A percentile compares a stretch with the other conserved stretches of the same genome.
These are phyloP conservation scores for Tolmerus cingulatus DNA, from an alignment of 2,888 invertebrate species.

Conservation along the genomic window DNA sequence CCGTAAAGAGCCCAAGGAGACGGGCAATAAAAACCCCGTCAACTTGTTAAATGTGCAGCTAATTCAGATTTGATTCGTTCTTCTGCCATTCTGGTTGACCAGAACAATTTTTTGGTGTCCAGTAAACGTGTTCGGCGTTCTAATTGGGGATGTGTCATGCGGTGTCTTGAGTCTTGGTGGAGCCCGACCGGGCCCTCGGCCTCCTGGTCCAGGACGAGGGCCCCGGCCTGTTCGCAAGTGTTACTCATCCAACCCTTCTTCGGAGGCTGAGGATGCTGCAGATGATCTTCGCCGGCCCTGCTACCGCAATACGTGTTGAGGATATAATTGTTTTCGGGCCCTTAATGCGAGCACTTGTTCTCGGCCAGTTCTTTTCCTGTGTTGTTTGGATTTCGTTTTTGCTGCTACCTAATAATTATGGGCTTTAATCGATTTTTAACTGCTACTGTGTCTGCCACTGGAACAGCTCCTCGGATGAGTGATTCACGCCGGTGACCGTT, in stretches of 20 bases:
- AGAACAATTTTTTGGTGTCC: constrained; percentile 40
- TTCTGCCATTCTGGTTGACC: constrained; percentile 31
- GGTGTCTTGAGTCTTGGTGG: background rate
- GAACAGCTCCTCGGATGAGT: constrained; percentile 3
- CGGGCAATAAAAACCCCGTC: constrained; percentile 37
- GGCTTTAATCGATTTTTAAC: constrained; percentile 41
- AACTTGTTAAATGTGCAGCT: constrained; percentile 41
- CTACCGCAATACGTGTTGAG: constrained; percentile 41
- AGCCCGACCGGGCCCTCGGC: background rate
- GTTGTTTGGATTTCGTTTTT: constrained; percentile 39
- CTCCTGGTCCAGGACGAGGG: background rate
- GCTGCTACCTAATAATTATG: constrained; percentile 30
- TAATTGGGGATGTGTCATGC: constrained; percentile 39
- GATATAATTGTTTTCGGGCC: constrained; percentile 33
- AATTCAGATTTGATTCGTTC: constrained; percentile 37
- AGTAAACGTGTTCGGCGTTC: constrained; percentile 39
- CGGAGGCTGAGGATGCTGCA: background rate
- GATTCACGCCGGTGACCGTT: constrained; percentile 11
- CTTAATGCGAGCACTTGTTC: constrained; percentile 15
- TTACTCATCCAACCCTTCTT: constrained; percentile 24
- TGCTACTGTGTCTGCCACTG: constrained; percentile 38
- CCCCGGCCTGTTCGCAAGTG: background rate
- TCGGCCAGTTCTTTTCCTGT: constrained; percentile 32
- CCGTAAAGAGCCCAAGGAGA: constrained; percentile 40
- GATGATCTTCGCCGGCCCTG: background rate